These are phyloP conservation scores for Andrena fulva DNA, from an alignment of 2,888 invertebrate species.

Conservation along the genomic window DNA sequence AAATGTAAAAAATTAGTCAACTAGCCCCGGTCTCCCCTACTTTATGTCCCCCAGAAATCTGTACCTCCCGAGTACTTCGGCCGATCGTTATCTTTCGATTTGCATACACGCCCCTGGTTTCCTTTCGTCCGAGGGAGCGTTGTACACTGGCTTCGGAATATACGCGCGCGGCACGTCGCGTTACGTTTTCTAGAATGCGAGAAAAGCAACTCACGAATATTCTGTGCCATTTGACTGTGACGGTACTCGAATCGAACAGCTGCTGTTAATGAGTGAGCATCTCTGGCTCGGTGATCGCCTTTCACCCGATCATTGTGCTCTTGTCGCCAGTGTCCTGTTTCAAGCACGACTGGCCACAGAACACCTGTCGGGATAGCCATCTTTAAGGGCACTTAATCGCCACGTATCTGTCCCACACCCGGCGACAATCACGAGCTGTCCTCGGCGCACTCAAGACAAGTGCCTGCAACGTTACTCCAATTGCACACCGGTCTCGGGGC, in stretches of 20 bases:
- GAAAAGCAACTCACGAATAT: no score
- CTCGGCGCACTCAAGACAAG: not conserved
- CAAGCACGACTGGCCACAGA: conserved; percentile 18
- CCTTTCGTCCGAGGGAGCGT: not conserved
- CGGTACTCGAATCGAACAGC: not conserved
- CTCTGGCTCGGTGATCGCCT: not conserved
- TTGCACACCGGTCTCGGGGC: not conserved
- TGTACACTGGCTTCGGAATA: not conserved
- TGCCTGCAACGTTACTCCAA: conserved; percentile 1
- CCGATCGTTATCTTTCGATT: conserved; percentile 17
- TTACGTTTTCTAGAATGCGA: no score
- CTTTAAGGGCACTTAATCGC: conserved; percentile 54
- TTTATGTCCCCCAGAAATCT: conserved; percentile 21
- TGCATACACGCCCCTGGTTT: not conserved
- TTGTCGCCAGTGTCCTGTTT: conserved; percentile 17
- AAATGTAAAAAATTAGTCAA: no score
- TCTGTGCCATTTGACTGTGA: not conserved
- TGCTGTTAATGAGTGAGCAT: not conserved
- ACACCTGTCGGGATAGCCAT: conserved; percentile 51
- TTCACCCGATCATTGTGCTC: conserved; percentile 7
- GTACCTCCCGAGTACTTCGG: not conserved
- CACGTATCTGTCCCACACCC: conserved; percentile 11
- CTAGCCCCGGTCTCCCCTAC: not conserved
- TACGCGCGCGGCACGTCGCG: no score
- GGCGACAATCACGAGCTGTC: conserved; percentile 44